Evolutionary conservation across 2,113 vertebrate species (phyloP).

Genomic region (Oxyruncus cristatus): DNA sequence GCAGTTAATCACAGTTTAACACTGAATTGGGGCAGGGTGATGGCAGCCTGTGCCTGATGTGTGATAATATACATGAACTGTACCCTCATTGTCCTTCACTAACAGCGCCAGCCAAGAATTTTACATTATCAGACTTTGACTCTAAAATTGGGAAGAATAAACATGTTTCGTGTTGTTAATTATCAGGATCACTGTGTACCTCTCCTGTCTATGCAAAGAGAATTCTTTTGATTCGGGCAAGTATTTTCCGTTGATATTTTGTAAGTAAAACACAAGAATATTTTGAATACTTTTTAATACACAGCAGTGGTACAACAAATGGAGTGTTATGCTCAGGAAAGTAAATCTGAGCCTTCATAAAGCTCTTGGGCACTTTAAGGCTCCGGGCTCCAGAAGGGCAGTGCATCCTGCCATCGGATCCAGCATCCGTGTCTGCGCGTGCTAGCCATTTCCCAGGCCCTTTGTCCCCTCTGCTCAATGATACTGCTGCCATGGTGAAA

Average conservation of each 20-base stretch:
- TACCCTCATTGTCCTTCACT: not conserved
- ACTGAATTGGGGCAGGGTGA: fast-evolving
- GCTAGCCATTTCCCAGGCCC: conserved; percentile 53
- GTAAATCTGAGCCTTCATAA: not conserved
- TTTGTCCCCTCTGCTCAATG: conserved; percentile 26
- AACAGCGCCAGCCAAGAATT: not conserved
- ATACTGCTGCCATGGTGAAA: conserved; percentile 50
- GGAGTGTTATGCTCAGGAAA: not conserved
- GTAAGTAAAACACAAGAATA: not conserved
- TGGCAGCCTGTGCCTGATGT: not conserved
- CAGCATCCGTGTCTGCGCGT: conserved; percentile 8
- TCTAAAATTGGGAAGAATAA: not conserved
- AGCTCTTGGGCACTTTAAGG: not conserved
- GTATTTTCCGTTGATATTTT: not conserved
- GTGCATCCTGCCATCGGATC: not conserved
- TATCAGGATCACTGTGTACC: not conserved
- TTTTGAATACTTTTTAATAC: not conserved
- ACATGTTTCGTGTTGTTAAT: not conserved
- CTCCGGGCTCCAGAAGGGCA: not conserved
- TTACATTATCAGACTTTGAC: not conserved
- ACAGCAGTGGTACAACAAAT: not conserved
- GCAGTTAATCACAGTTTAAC: not conserved
- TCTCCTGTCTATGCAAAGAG: not conserved
- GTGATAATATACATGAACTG: not conserved
- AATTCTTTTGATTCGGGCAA: not conserved